Conservation (phyloP, 2,797 vertebrate genomes). For the Cyclopterus lumpus region DNA sequence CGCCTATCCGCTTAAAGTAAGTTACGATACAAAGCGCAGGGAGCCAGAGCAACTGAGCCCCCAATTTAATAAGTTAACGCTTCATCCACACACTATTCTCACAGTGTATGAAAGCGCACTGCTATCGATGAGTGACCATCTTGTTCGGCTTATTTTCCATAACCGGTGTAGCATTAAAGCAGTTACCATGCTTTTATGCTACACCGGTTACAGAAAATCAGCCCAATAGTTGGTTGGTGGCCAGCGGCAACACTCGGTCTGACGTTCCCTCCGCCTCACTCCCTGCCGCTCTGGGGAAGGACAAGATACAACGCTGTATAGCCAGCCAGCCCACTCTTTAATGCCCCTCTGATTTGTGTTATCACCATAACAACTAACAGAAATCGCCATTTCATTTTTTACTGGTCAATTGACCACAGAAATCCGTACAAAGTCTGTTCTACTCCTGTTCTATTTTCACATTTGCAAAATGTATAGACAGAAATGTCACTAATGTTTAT, state of each 20-base stretch:
- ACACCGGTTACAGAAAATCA: not conserved
- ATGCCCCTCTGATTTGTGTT: not conserved
- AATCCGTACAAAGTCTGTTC: not conserved
- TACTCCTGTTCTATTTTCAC: too few relatives aligned
- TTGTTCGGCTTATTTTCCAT: not conserved
- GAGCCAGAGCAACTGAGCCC: not conserved
- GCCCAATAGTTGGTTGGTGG: not conserved
- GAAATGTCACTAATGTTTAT: slow-evolving; percentile 2
- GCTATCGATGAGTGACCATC: not conserved
- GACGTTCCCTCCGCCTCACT: too few relatives aligned
- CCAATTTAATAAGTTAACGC: not conserved
- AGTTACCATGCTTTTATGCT: not conserved
- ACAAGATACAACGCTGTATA: not conserved
- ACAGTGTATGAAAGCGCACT: not conserved
- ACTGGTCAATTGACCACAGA: not conserved
- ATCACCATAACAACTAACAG: not conserved
- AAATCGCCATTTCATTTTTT: not conserved
- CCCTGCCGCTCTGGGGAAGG: not conserved
- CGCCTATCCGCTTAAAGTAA: not conserved
- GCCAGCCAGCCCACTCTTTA: not conserved
- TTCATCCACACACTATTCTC: not conserved
- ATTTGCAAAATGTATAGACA: not conserved
- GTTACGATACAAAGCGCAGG: not conserved
- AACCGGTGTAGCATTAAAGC: not conserved
- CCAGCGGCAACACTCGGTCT: too few relatives aligned